These are phyloP conservation scores for Rhamnusium bicolor DNA, from an alignment of 2,888 invertebrate species.

Conservation along the genomic window DNA sequence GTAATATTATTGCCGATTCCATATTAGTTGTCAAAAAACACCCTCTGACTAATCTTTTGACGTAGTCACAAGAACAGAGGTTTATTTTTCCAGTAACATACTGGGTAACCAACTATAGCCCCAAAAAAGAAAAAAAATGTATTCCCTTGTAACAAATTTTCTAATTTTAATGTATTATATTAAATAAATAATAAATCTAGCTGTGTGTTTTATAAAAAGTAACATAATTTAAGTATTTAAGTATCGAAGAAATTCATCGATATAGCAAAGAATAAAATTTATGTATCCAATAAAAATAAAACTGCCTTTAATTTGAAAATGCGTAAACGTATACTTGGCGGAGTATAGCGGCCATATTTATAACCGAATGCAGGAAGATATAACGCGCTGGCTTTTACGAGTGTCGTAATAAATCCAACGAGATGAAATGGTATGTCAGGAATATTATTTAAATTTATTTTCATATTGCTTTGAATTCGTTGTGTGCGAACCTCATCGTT, in stretches of 20 bases:
- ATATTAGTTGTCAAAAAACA: too few species aligned
- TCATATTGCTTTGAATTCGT: constrained; percentile 42
- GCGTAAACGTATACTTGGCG: constrained; percentile 32
- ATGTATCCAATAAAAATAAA: constrained; percentile 27
- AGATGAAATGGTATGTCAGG: constrained; percentile 66
- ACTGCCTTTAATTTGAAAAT: constrained; percentile 35
- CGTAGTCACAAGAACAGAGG: too few species aligned
- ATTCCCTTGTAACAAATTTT: too few species aligned
- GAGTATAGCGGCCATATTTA: constrained; percentile 49
- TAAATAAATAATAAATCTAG: too few species aligned
- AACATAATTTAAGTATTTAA: not conserved
- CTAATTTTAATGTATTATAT: too few species aligned
- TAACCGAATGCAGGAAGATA: constrained; percentile 52
- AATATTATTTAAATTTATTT: constrained; percentile 58
- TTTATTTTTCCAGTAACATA: too few species aligned
- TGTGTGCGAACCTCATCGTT: constrained; percentile 31
- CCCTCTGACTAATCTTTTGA: too few species aligned
- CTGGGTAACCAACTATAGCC: too few species aligned
- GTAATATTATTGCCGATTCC: too few species aligned
- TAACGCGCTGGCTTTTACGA: constrained; percentile 64
- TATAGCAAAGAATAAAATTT: constrained; percentile 17
- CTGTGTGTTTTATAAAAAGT: not conserved
- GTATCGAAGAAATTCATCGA: constrained; percentile 21
- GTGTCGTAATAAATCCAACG: constrained; percentile 66
- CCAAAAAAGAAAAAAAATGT: too few species aligned